A percentile compares a stretch with the other conserved stretches of the same genome.
phyloP scores from a whole-genome alignment of 1,140 invertebrate species.

The Tachypleus tridentatus region DNA sequence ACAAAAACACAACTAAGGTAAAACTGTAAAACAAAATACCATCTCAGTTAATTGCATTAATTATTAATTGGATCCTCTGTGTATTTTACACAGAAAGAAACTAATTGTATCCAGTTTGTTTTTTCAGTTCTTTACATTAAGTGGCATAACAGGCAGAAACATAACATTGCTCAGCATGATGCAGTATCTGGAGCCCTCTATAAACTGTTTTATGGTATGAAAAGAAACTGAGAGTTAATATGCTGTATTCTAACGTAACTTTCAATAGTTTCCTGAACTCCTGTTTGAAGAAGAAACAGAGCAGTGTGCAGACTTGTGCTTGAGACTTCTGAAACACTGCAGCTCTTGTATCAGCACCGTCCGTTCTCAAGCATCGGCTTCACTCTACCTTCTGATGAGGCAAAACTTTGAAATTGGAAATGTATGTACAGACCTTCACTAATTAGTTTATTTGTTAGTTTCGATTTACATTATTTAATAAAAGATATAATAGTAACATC shows the following conservation, averaged over 20 bases:
- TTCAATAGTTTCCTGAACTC: constrained; percentile 60
- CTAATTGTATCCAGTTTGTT: too few relatives aligned
- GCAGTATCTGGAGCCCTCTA: background rate
- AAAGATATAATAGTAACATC: too few relatives aligned
- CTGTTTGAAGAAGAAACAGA: constrained; percentile 79
- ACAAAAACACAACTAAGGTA: too few relatives aligned
- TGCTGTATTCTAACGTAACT: constrained; percentile 3
- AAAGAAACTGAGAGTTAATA: too few relatives aligned
- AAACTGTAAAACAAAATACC: too few relatives aligned
- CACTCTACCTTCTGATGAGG: constrained; percentile 87
- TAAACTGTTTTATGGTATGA: background rate
- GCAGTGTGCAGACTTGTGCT: constrained; percentile 79
- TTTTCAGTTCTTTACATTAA: too few relatives aligned
- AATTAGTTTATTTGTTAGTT: background rate
- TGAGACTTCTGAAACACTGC: constrained; percentile 80
- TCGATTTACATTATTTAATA: too few relatives aligned
- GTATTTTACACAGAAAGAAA: too few relatives aligned
- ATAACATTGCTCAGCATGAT: too few relatives aligned
- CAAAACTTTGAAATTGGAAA: constrained; percentile 96
- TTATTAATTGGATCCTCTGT: too few relatives aligned
- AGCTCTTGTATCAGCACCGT: constrained; percentile 69
- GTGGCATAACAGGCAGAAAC: too few relatives aligned
- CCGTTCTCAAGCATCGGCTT: constrained; percentile 77
- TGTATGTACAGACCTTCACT: constrained; percentile 43
- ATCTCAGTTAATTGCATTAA: too few relatives aligned